phyloP scores from a whole-genome alignment of 2,113 vertebrate species.

The Caretta caretta region DNA sequence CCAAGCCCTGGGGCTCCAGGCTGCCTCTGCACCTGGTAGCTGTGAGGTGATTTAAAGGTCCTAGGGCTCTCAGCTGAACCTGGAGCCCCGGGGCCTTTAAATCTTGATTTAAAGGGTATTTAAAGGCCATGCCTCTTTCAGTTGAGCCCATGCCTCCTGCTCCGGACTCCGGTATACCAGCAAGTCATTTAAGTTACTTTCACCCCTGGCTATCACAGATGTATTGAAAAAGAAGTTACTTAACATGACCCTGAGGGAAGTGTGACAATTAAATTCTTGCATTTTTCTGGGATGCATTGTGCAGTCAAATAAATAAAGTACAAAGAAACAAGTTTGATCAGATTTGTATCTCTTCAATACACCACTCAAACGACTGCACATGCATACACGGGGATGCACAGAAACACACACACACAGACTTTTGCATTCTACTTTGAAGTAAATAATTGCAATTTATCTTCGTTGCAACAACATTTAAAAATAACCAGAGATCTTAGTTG shows the following conservation, averaged over 20 bases:
- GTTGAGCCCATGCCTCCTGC: no score
- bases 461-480: background rate
- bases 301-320: background rate
- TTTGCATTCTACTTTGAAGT: background rate
- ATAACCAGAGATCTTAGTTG: accelerated
- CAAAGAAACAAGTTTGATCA: constrained; percentile 23
- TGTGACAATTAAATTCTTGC: constrained; percentile 39
- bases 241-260: constrained; percentile 45
- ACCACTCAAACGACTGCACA: background rate
- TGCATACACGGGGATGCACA: accelerated
- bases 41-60: no score
- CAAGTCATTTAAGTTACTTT: no score
- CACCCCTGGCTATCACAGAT: background rate
- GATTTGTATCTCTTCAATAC: constrained; percentile 1
- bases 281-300: constrained; percentile 2
- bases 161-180: no score
- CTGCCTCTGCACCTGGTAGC: no score
- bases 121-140: no score
- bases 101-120: no score
- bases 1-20: no score
- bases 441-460: background rate
- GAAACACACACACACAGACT: constrained; percentile 41
- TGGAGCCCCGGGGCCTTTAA: no score
- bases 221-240: background rate
- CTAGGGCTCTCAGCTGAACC: no score